Percentiles rank a stretch among this genome's conserved stretches.
phyloP scores from a whole-genome alignment of 1,140 invertebrate species.

The Drosophila eugracilis region DNA sequence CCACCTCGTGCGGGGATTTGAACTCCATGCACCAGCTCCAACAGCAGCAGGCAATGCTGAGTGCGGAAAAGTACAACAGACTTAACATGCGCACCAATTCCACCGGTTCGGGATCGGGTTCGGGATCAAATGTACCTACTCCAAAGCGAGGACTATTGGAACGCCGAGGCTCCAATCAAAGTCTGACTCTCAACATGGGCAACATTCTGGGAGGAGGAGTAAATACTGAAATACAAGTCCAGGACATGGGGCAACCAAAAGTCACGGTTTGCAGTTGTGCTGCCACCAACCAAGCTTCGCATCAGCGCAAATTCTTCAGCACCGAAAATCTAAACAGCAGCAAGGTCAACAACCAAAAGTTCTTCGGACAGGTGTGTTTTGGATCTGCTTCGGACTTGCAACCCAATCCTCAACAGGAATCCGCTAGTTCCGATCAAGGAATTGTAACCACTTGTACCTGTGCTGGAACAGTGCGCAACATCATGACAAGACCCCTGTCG shows the following conservation, averaged over 20 bases:
- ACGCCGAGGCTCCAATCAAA: conserved; percentile 93
- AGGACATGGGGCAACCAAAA: conserved; percentile 60
- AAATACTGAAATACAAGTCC: conserved; percentile 16
- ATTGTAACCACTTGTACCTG: conserved; percentile 65
- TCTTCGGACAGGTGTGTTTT: conserved; percentile 68
- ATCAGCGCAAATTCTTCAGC: conserved; percentile 83
- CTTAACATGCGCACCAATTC: conserved; percentile 53
- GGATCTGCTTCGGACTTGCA: conserved; percentile 80
- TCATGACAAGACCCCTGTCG: conserved; percentile 87
- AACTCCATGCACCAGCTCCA: conserved; percentile 84
- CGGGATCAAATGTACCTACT: conserved; percentile 55
- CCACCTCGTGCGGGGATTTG: conserved; percentile 84
- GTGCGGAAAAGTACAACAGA: conserved; percentile 47
- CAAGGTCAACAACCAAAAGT: conserved; percentile 38
- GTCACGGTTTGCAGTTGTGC: conserved; percentile 64
- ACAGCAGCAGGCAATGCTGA: conserved; percentile 38
- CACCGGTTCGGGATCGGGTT: conserved; percentile 47
- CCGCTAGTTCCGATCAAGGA: conserved; percentile 10
- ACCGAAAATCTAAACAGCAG: conserved; percentile 80
- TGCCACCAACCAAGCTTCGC: conserved; percentile 81
- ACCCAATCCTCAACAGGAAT: conserved; percentile 51
- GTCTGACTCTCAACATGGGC: conserved; percentile 89
- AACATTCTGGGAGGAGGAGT: conserved; percentile 64
- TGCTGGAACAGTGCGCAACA: conserved; percentile 85
- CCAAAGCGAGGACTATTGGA: conserved; percentile 89